A percentile compares a stretch with the other conserved stretches of the same genome.
Conservation (phyloP, 37 sponge, comb jelly and placozoan species). For the Halisarca cf. caerulea region DNA sequence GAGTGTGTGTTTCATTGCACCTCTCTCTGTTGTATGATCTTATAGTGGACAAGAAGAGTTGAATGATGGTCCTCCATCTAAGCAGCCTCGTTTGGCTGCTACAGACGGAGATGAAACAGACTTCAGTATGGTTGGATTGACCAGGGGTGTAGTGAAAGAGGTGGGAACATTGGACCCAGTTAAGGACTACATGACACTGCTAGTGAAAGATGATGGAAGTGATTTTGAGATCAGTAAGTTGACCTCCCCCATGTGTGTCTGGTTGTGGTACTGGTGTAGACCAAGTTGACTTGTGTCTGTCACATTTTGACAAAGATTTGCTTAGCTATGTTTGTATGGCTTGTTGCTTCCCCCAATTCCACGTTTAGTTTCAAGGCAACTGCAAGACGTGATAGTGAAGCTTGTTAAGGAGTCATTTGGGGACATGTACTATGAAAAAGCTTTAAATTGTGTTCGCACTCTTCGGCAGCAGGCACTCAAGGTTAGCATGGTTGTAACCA, state of each 20-base stretch:
- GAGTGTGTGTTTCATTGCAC: background rate
- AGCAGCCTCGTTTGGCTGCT: background rate
- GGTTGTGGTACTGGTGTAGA: no score
- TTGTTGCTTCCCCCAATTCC: background rate
- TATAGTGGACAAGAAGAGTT: slow-evolving; percentile 2
- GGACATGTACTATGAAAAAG: slow-evolving; percentile 69
- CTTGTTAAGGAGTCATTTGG: slow-evolving; percentile 87
- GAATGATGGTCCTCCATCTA: slow-evolving; percentile 25
- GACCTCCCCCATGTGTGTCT: no score
- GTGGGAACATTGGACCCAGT: slow-evolving; percentile 92
- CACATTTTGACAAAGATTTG: no score
- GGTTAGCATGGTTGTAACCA: slow-evolving; percentile 16
- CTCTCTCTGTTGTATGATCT: background rate
- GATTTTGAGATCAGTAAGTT: slow-evolving; percentile 43
- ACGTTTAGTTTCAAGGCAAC: slow-evolving; percentile 68
- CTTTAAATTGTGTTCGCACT: slow-evolving; percentile 67
- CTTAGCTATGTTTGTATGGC: no score
- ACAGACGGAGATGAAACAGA: slow-evolving; percentile 45
- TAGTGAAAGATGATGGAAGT: slow-evolving; percentile 33
- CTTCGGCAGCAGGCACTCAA: slow-evolving; percentile 64
- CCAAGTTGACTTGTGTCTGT: no score
- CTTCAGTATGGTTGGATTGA: slow-evolving; percentile 79
- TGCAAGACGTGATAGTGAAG: slow-evolving; percentile 58
- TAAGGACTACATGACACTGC: slow-evolving; percentile 60
- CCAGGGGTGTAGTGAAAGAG: slow-evolving; percentile 74